Evolutionary conservation across 2,113 vertebrate genomes (phyloP), one percentile per base, ranked within the genome.

Genomic region (Rostratula benghalensis): DNA sequence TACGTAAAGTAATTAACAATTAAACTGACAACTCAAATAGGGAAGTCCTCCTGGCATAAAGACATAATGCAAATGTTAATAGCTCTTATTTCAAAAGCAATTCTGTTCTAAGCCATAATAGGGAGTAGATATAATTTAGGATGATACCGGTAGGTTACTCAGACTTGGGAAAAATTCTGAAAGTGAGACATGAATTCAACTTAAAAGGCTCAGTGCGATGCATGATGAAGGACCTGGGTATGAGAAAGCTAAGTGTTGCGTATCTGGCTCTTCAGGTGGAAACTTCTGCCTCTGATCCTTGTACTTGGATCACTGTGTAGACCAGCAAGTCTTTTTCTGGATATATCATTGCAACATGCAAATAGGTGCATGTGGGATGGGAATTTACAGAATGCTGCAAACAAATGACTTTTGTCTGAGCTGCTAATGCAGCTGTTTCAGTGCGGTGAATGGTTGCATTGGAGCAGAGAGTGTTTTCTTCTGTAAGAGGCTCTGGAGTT

Each of bases 181-280:
- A 92, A 94, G 81, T 23, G 57, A 89, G 35, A 64, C 5, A 6
- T 41, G 6, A 51, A 56, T 79, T 90, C 59, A 46, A 8, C 13
- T 82, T 60, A 45, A 91, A 76, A 90, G 31, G 13, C 54, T 80
- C 8, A 37, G 0, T 83, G 50, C 27, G 69, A 1, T 57, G 13
- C 5, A 2, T 69, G 76, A 31, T 57, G 57, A 91, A 89, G 35
- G 17, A 90, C 25, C 12, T 16, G 21, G 27, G 30, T 53, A 35
- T 0, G 0, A 71, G 57, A 43, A 16, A 39, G 51, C 25, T 39
- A 27, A 70, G 21, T 0, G 0, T 57, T 71, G 25, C 20, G 39
- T 30, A 15, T 20, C 17, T 20, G 6, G 16, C 33, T 19, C 30
- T 91, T 87, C 27, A 48, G 48, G 48, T 64, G 39, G 69, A 64